Percentiles rank a stretch among this genome's conserved stretches.
Conservation (phyloP, 2,888 invertebrate genomes). For the Dione vanillae region DNA sequence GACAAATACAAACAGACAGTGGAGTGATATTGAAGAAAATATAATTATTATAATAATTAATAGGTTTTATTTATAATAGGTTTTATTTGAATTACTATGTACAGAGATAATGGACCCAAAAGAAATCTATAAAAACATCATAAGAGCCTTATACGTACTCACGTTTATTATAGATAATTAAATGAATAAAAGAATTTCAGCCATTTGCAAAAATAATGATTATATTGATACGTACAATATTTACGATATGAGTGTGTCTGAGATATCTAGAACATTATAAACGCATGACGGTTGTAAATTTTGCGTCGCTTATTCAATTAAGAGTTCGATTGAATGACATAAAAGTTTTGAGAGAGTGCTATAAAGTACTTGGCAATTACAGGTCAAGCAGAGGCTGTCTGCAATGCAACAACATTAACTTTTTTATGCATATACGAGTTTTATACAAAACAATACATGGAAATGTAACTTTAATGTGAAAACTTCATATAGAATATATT, state of each 20-base stretch:
- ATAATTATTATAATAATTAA: neutral
- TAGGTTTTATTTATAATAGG: neutral
- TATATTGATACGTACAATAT: conserved; percentile 28
- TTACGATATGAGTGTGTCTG: conserved; percentile 52
- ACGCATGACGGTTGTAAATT: conserved; percentile 79
- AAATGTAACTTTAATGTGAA: neutral
- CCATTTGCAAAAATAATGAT: conserved; percentile 24
- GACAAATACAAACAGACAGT: too few species aligned
- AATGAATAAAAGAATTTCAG: neutral
- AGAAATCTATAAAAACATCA: neutral
- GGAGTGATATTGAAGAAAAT: neutral
- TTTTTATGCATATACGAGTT: conserved; percentile 8
- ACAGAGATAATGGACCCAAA: neutral
- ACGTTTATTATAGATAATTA: conserved; percentile 2
- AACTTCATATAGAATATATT: conserved; percentile 1
- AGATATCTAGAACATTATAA: conserved; percentile 70
- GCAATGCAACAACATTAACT: conserved; percentile 30
- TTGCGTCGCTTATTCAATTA: conserved; percentile 81
- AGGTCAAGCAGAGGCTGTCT: conserved; percentile 64
- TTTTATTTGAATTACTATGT: neutral
- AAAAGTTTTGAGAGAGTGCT: conserved; percentile 79
- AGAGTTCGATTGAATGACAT: conserved; percentile 81
- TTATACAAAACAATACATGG: neutral
- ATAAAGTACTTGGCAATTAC: conserved; percentile 81
- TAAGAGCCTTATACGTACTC: neutral